Evolutionary conservation across 1,140 invertebrate genomes (phyloP), one percentile per base, ranked within the genome.

Genomic region (Vanessa atalanta): DNA sequence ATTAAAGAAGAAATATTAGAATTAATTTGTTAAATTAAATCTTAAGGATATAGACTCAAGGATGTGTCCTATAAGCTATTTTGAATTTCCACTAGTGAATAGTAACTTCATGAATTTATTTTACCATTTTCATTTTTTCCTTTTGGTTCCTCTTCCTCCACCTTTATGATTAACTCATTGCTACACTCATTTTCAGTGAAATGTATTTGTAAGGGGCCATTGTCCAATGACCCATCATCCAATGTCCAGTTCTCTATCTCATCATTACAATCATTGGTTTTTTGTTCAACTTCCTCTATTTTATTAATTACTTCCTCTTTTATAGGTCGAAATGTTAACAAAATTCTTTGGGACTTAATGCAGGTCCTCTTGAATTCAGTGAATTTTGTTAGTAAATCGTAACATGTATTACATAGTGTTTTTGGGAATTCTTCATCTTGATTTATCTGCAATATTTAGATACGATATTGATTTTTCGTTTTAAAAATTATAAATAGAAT

Each of bases 321-420:
- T 23, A 57, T 20, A 0, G 53, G 13, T 3, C 16, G 20, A 23
- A 57, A 57, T 0, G 53, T 57, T 14, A 83, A 31, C 67, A 91
- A 78, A 66, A 80, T 85, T 47, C 87, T 84, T 64, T 93, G 83
- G 13, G 92, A 90, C 51, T 87, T 76, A n/a, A 93, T 80, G 69
- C 90, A 93, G 55, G 76, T 84, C 65, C 83, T 81, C 84, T 93
- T 93, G 73, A 93, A 93, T 63, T 84, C 80, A 16, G 79, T 82
- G 37, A 87, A 85, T 70, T 87, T 87, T 53, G 76, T 76, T 12
- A 93, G 70, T n/a, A 87, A 77, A 31, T 88, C 79, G 60, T 86
- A 89, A 70, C 92, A 93, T 50, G 47, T 64, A 61, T 86, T 76
- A 65, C 92, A 93, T 12, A 93, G 48, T 26, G 83, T 72, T 83